Conservation (phyloP, 2,797 vertebrate genomes). For the Morelia viridis region DNA sequence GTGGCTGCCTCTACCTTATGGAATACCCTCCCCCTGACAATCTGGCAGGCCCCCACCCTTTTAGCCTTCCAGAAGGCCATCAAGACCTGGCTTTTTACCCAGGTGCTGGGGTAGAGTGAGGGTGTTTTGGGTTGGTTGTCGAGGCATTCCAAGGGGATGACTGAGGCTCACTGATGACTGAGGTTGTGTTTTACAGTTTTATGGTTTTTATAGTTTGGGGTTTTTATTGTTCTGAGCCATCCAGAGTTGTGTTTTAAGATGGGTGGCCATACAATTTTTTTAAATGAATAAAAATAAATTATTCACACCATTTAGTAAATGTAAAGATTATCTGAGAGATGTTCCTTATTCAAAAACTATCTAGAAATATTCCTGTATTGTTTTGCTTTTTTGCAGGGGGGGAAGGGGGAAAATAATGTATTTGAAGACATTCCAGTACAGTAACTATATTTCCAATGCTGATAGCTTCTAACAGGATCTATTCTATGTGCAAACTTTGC, state of each 20-base stretch:
- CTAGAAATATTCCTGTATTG: background rate
- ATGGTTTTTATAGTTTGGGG: background rate
- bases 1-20: background rate
- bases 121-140: background rate
- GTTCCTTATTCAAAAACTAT: background rate
- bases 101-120: background rate
- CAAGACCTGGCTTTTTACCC: background rate
- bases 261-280: background rate
- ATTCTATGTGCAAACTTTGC: background rate
- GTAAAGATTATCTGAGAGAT: background rate
- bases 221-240: background rate
- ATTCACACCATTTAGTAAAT: background rate
- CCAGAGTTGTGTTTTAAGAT: background rate
- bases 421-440: background rate
- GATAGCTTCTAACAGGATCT: too few relatives aligned
- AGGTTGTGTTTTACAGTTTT: background rate
- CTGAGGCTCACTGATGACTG: background rate
- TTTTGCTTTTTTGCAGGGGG: background rate
- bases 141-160: background rate
- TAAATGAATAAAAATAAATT: background rate
- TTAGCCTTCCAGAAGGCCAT: background rate
- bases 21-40: background rate
- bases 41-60: background rate
- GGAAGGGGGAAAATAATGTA: background rate
- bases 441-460: background rate